phyloP scores from a whole-genome alignment of 2,113 vertebrate species.

The Porphyrio hochstetteri region DNA sequence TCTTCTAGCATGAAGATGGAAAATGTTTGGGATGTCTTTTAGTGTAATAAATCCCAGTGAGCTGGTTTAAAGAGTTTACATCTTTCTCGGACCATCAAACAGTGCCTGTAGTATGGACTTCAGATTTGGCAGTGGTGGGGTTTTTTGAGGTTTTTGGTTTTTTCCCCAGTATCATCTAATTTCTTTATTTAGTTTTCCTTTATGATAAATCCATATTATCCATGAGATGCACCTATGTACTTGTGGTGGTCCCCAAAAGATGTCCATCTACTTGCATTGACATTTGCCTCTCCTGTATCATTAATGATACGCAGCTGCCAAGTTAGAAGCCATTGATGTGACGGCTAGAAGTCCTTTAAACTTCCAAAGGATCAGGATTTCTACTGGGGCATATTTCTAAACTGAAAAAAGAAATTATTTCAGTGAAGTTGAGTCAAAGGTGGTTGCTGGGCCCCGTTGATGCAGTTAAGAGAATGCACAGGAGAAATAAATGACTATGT shows the following conservation, averaged over 20 bases:
- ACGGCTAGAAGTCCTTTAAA: neutral
- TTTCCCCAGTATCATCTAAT: neutral
- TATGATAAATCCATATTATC: neutral
- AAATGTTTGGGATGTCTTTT: neutral
- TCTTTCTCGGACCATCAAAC: neutral
- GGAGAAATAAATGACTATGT: neutral
- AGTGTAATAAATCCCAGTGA: neutral
- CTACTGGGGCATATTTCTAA: neutral
- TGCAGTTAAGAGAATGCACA: neutral
- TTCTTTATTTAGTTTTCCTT: neutral
- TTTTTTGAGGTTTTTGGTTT: neutral
- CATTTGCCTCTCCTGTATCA: neutral
- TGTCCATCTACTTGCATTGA: neutral
- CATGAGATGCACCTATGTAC: neutral
- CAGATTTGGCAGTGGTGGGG: neutral
- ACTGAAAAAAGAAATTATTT: neutral
- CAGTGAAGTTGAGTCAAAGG: neutral
- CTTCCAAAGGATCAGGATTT: neutral
- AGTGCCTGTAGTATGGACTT: neutral
- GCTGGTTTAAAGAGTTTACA: neutral
- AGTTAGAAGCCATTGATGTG: neutral
- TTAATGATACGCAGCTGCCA: neutral
- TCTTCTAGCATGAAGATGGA: neutral
- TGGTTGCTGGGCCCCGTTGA: neutral
- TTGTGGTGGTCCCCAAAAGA: neutral